Conservation (phyloP, 1,140 invertebrate genomes). For the Nomia melanderi region DNA sequence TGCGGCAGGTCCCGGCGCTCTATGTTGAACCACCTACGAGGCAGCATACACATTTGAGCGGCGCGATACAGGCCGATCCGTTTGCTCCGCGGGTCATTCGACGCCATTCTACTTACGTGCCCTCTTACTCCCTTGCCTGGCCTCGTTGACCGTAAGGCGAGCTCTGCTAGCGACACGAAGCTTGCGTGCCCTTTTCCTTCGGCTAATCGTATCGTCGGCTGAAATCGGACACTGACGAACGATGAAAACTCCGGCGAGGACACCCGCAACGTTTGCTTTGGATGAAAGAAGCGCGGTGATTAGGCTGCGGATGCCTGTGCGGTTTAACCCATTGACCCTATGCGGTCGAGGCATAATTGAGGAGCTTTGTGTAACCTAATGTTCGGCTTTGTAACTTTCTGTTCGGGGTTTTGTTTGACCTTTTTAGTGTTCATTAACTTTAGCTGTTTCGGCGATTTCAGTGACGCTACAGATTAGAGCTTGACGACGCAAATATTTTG, state of each 20-base stretch:
- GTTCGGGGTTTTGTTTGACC: no score
- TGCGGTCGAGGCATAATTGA: no score
- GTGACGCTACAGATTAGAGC: no score
- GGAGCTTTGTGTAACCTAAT: no score
- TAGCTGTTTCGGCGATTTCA: no score
- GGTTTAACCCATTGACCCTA: no score
- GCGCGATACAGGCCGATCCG: slow-evolving; percentile 45
- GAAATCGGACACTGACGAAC: neutral
- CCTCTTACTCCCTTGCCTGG: slow-evolving; percentile 46
- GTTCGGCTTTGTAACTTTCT: no score
- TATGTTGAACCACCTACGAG: slow-evolving; percentile 17
- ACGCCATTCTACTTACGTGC: neutral
- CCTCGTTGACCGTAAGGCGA: slow-evolving; percentile 19
- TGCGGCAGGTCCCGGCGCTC: slow-evolving; percentile 19
- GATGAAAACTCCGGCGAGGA: neutral
- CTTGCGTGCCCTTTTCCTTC: slow-evolving; percentile 1
- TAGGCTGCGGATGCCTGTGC: no score
- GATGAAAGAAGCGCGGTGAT: no score
- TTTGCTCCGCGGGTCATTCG: slow-evolving; percentile 21
- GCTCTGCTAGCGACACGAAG: slow-evolving; percentile 13
- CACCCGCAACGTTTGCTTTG: no score
- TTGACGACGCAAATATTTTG: no score
- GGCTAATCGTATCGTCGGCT: neutral
- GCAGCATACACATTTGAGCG: neutral
- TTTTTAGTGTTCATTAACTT: no score